phyloP scores from a whole-genome alignment of 2,113 vertebrate genomes.

The Cebus imitator region DNA sequence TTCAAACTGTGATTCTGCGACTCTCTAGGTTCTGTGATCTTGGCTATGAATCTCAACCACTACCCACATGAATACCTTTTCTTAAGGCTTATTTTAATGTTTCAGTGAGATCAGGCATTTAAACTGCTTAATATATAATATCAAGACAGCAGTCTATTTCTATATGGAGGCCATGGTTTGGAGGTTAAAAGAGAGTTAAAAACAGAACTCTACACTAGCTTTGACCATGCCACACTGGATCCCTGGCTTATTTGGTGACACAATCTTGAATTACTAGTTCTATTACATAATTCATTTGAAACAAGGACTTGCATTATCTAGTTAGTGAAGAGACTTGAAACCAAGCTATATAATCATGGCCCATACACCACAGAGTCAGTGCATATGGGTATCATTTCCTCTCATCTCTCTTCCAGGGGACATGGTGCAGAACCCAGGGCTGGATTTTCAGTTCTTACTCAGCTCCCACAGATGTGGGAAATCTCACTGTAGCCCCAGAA shows the following conservation, averaged over 20 bases:
- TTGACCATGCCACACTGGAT: background rate
- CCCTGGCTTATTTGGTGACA: background rate
- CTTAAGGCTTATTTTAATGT: background rate
- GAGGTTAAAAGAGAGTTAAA: background rate
- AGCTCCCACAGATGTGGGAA: background rate
- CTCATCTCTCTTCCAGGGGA: background rate
- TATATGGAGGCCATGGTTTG: background rate
- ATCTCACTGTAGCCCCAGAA: background rate
- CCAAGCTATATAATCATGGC: background rate
- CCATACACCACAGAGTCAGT: background rate
- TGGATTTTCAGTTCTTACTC: background rate
- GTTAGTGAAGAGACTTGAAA: background rate
- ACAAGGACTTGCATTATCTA: background rate
- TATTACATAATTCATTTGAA: background rate
- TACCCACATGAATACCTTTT: background rate
- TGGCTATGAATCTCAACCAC: background rate
- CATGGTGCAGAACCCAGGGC: background rate
- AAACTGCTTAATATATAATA: background rate
- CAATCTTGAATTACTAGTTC: background rate
- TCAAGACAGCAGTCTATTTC: background rate
- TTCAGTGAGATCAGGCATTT: background rate
- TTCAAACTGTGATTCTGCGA: background rate
- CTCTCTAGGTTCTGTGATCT: background rate
- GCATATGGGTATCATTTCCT: fast-evolving
- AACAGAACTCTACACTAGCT: background rate